Percentiles rank a stretch among this genome's conserved stretches.
These are phyloP conservation scores for Drosophila bipectinata DNA, from an alignment of 1,140 invertebrate genomes.

Conservation along the genomic window DNA sequence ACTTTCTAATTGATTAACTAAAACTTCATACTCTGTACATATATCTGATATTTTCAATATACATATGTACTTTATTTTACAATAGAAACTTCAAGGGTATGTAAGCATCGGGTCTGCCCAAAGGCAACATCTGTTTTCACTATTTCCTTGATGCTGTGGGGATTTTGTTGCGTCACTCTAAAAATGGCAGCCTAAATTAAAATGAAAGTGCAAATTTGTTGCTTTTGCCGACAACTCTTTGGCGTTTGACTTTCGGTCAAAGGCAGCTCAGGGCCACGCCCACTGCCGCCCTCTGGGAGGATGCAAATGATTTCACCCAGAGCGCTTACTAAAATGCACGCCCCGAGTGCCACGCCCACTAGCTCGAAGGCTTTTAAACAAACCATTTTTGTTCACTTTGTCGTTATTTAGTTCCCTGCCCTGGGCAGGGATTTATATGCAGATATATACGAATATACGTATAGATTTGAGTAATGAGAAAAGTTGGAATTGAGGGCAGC, in stretches of 20 bases:
- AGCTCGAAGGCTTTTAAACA: slow-evolving; percentile 5
- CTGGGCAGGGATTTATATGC: slow-evolving; percentile 12
- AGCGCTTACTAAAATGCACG: slow-evolving; percentile 39
- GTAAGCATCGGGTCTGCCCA: too few relatives aligned
- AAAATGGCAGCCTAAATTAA: slow-evolving; percentile 27
- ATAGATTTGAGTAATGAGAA: slow-evolving; percentile 51
- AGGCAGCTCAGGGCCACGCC: slow-evolving; percentile 23
- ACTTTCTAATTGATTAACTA: too few relatives aligned
- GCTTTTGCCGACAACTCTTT: slow-evolving; percentile 30
- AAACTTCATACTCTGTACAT: too few relatives aligned
- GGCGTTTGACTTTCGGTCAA: slow-evolving; percentile 42
- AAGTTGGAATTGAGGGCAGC: slow-evolving; percentile 39
- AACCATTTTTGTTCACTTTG: slow-evolving; percentile 43
- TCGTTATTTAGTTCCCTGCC: slow-evolving; percentile 41
- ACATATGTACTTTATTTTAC: too few relatives aligned
- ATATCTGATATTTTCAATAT: too few relatives aligned
- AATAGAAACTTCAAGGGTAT: too few relatives aligned
- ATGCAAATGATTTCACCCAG: slow-evolving; percentile 42
- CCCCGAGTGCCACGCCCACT: slow-evolving; percentile 25
- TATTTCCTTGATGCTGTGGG: too few relatives aligned
- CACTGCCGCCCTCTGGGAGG: slow-evolving; percentile 20
- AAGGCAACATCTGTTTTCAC: too few relatives aligned
- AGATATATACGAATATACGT: slow-evolving; percentile 18
- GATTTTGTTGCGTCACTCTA: background rate
- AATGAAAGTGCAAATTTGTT: slow-evolving; percentile 50